phyloP scores from a whole-genome alignment of 2,113 vertebrate species.

The Thalassarche chlororhynchos region DNA sequence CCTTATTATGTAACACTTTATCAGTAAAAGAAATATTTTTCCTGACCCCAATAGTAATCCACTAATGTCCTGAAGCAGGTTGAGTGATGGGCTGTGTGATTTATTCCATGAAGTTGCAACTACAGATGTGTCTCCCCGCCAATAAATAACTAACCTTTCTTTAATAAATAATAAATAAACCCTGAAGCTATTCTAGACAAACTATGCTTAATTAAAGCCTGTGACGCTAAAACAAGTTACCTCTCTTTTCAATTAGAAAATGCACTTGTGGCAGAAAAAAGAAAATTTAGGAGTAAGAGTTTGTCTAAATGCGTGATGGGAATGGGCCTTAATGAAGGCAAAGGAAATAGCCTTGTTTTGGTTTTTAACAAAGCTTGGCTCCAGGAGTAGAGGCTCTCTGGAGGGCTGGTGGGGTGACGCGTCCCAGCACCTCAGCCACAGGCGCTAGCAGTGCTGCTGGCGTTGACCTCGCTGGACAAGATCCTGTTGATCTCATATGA shows the following conservation, averaged over 20 bases:
- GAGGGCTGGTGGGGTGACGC: background rate
- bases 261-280: background rate
- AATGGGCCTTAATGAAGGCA: background rate
- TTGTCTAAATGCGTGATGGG: background rate
- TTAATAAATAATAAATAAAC: slow-evolving; percentile 63
- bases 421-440: background rate
- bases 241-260: slow-evolving; percentile 31
- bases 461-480: background rate
- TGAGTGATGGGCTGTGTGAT: background rate
- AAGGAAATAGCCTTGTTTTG: background rate
- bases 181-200: slow-evolving; percentile 14
- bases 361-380: background rate
- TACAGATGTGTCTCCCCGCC: background rate
- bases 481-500: background rate
- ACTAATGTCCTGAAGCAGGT: background rate
- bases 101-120: background rate
- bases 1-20: background rate
- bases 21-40: background rate
- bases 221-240: slow-evolving; percentile 20
- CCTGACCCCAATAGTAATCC: background rate
- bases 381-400: background rate
- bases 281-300: background rate
- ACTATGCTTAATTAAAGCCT: slow-evolving; percentile 47
- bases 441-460: background rate
- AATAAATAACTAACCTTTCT: slow-evolving; percentile 42